These are phyloP conservation scores for Erebia ligea DNA, from an alignment of 2,888 invertebrate genomes.

Conservation along the genomic window DNA sequence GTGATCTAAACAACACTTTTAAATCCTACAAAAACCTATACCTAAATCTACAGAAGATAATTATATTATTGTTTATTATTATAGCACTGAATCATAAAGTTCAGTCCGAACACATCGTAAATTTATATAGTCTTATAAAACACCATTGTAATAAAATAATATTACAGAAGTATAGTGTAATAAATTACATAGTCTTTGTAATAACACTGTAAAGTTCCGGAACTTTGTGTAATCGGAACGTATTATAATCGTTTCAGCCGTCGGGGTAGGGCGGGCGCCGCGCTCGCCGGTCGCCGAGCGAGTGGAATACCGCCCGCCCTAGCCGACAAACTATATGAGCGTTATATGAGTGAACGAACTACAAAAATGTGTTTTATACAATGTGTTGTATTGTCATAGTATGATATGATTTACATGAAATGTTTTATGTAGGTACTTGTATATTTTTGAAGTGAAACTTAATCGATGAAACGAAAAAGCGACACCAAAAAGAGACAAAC, in stretches of 20 bases:
- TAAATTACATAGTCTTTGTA: constrained; percentile 4
- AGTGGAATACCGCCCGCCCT: constrained; percentile 43
- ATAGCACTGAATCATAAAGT: neutral
- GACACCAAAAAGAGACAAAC: too few relatives aligned
- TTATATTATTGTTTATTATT: neutral
- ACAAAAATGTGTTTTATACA: neutral
- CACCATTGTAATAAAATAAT: constrained; percentile 2
- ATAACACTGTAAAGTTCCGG: constrained; percentile 14
- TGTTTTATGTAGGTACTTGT: neutral
- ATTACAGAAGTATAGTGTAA: neutral
- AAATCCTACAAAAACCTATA: neutral
- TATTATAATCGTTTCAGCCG: neutral
- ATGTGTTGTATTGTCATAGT: neutral
- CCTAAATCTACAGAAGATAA: neutral
- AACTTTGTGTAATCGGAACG: constrained; percentile 21
- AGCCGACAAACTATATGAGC: neutral
- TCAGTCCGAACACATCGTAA: neutral
- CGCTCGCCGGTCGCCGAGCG: constrained; percentile 63
- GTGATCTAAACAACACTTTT: constrained; percentile 7
- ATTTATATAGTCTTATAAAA: constrained; percentile 1
- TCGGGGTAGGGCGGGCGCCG: constrained; percentile 61
- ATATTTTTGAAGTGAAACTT: neutral
- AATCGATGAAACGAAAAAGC: too few relatives aligned
- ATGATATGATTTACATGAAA: neutral
- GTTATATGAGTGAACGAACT: neutral